Conservation (phyloP, 2,113 vertebrate species). For the Caloenas nicobarica region DNA sequence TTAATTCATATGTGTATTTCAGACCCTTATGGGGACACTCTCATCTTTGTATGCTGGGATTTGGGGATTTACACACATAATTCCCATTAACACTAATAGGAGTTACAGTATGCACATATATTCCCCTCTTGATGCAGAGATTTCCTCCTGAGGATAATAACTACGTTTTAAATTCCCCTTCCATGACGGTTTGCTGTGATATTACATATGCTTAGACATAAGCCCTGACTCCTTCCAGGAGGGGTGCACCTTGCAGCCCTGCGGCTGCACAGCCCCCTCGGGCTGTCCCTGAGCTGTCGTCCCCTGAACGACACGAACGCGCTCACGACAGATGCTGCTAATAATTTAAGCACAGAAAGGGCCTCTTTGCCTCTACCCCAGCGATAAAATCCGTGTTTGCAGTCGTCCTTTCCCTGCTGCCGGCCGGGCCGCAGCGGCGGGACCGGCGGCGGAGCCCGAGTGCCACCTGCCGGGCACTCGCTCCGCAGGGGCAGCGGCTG, state of each 20-base stretch:
- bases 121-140: conserved; percentile 24
- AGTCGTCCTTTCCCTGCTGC: not conserved
- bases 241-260: not conserved
- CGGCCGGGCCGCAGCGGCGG: not conserved
- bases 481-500: not conserved
- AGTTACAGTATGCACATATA: conserved; percentile 21
- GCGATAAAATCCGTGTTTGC: not conserved
- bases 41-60: conserved; percentile 36
- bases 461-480: conserved; percentile 72
- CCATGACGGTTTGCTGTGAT: not conserved
- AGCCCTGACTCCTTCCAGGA: not conserved
- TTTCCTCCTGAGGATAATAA: conserved; percentile 51
- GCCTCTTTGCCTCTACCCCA: not conserved
- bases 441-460: conserved; percentile 53
- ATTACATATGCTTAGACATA: not conserved
- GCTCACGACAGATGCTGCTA: not conserved
- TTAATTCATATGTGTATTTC: conserved; percentile 69
- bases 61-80: conserved; percentile 69
- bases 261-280: not conserved
- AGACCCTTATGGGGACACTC: conserved; percentile 51
- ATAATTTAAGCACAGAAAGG: not conserved
- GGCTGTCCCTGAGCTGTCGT: not conserved
- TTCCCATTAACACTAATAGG: conserved; percentile 72
- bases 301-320: rapidly evolving
- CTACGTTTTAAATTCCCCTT: conserved; percentile 42